Evolutionary conservation across 2,888 invertebrate species (phyloP).

Genomic region (Coremacera marginata): DNA sequence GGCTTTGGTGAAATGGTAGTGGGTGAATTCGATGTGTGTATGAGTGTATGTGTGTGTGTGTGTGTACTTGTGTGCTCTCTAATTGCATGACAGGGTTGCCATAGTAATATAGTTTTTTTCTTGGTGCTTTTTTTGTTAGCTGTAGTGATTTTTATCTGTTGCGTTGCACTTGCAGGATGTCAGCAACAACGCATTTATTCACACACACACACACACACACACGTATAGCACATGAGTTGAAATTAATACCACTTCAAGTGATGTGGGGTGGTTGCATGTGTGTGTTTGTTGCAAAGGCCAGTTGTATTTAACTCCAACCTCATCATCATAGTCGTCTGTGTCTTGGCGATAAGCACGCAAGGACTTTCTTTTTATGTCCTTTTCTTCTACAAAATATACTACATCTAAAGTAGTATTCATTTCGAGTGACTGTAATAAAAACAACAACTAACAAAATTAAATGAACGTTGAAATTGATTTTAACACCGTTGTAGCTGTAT

Average conservation of each 20-base stretch:
- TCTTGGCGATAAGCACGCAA: constrained; percentile 13
- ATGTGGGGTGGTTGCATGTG: neutral
- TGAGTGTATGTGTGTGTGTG: neutral
- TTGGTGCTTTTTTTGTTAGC: neutral
- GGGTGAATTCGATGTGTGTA: neutral
- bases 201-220: neutral
- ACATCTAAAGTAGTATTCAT: neutral
- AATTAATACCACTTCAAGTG: neutral
- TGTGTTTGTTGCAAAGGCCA: too few species aligned
- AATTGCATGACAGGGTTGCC: constrained; percentile 2
- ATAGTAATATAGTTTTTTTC: neutral
- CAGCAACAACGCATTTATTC: neutral
- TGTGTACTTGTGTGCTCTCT: neutral
- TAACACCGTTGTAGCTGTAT: neutral
- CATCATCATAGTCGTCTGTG: neutral
- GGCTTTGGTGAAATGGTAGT: neutral
- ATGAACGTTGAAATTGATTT: constrained; percentile 46
- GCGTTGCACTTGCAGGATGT: constrained; percentile 27
- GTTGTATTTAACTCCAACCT: too few species aligned
- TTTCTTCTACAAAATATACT: neutral
- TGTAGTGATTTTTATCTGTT: constrained; percentile 26
- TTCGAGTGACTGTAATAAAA: neutral
- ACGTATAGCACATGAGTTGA: neutral
- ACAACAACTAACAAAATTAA: constrained; percentile 33
- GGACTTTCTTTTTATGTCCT: neutral